Evolutionary conservation across 1,140 invertebrate species (phyloP), one percentile per base, ranked within the genome.

Genomic region (Drosophila littoralis): DNA sequence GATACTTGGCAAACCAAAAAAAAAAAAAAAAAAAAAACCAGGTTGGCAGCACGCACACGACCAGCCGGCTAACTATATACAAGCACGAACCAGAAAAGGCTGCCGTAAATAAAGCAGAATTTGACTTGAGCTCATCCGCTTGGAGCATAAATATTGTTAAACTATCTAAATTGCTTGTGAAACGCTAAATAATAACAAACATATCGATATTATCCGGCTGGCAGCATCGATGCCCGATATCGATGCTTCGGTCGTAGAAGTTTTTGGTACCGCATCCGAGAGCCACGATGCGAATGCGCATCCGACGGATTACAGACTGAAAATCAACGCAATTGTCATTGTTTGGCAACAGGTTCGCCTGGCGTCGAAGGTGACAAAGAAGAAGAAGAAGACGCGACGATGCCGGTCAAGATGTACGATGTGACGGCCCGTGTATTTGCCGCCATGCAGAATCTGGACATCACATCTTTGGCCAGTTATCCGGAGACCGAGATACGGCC

Each of bases 381-480:
- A 28, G 22, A 5, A 40, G 12, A 12, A 40, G 38, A 0, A 12
- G 36, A 10, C 38, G 38, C 10, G 38, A 40, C 32, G 36, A 71
- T 65, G 68, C 68, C 82, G 64, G 83, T 76, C 0, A 81, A 81
- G 51, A 82, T 91, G 79, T 80, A 83, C 65, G 80, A 91, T 48
- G 88, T 91, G 33, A 78, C 91, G 35, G 69, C 77, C 15, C 73
- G 91, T 13, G 95, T 96, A 1, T 97, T 97, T 92, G 93, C 94
- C 57, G 95, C 96, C 1, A 95, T 98, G 91, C 96, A 97, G 90
- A 96, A 95, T 91, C 94, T 97, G 33, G 95, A 97, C 91, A 95
- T 97, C 9, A 93, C 93, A n/a, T 93, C 95, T 79, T 91, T 98
- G 32, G 93, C 95, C n/a, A 93, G 93, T 73, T 96, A 96, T 80